A percentile compares a stretch with the other conserved stretches of the same genome.
Conservation (phyloP, 53 echinoderm and acorn worm genomes). For the Patiria pectinifera region DNA sequence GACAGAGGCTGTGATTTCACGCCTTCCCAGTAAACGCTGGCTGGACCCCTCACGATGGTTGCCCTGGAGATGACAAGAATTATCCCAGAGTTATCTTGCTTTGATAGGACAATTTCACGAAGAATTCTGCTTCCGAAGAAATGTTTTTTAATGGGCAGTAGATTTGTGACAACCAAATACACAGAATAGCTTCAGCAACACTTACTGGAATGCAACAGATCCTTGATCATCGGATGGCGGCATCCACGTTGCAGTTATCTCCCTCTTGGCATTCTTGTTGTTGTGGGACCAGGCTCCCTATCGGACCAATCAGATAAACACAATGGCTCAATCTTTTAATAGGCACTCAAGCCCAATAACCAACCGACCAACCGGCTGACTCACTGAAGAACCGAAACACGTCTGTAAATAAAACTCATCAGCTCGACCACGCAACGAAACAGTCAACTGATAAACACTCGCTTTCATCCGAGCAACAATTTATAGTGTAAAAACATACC, state of each 20-base stretch:
- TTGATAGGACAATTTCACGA: background rate
- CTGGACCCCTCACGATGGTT: constrained; percentile 38
- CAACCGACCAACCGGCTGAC: no score
- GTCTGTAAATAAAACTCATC: no score
- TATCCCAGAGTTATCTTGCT: background rate
- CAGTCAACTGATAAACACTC: background rate
- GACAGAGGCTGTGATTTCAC: background rate
- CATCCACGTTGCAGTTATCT: constrained; percentile 30
- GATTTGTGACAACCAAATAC: no score
- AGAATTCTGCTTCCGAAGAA: no score
- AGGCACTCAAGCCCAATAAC: no score
- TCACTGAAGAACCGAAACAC: no score
- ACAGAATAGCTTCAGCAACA: background rate
- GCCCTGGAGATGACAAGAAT: constrained; percentile 22
- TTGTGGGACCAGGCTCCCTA: constrained; percentile 52
- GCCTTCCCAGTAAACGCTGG: constrained; percentile 15
- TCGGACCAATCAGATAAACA: background rate
- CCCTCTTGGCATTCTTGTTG: background rate
- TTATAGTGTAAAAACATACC: no score
- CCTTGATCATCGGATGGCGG: background rate
- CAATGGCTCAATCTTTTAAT: no score
- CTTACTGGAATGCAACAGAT: constrained; percentile 54
- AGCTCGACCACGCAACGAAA: no score
- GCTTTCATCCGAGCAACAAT: no score
- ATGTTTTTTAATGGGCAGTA: no score